A percentile compares a stretch with the other conserved stretches of the same genome.
phyloP scores from a whole-genome alignment of 1,140 invertebrate genomes.

The Temnothorax nylanderi region DNA sequence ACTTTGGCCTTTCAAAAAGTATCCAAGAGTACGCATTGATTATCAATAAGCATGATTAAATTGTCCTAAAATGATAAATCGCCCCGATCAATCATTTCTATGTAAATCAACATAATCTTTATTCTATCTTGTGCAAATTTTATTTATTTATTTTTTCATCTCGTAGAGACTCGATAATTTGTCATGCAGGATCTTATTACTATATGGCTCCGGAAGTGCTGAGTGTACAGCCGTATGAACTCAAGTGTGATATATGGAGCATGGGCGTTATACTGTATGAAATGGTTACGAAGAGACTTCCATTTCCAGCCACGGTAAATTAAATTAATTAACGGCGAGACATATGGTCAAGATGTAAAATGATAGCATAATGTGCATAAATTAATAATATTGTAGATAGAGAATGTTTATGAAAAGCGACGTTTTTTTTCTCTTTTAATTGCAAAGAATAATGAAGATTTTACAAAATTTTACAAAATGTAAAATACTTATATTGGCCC shows the following conservation, averaged over 20 bases:
- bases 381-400: not conserved
- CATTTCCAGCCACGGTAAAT: constrained; percentile 88
- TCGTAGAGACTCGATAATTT: constrained; percentile 66
- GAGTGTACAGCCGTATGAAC: constrained; percentile 90
- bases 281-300: constrained; percentile 87
- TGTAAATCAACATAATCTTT: not conserved
- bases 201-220: constrained; percentile 96
- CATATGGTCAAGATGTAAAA: not conserved
- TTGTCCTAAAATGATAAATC: not conserved
- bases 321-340: constrained; percentile 13
- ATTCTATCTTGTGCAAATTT: not conserved
- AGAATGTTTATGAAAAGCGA: not conserved
- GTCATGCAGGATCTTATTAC: constrained; percentile 93
- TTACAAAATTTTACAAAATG: not conserved
- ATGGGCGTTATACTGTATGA: constrained; percentile 94
- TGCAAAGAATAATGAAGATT: not conserved
- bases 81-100: not conserved
- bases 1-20: constrained; percentile 92
- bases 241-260: constrained; percentile 94
- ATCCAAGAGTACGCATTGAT: constrained; percentile 80
- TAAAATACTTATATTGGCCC: not conserved
- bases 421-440: not conserved
- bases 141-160: constrained; percentile 39
- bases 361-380: not conserved
- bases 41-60: not conserved